Percentiles rank a stretch among this genome's conserved stretches.
Conservation (phyloP, 2,113 vertebrate genomes). For the Corydoras maculifer region DNA sequence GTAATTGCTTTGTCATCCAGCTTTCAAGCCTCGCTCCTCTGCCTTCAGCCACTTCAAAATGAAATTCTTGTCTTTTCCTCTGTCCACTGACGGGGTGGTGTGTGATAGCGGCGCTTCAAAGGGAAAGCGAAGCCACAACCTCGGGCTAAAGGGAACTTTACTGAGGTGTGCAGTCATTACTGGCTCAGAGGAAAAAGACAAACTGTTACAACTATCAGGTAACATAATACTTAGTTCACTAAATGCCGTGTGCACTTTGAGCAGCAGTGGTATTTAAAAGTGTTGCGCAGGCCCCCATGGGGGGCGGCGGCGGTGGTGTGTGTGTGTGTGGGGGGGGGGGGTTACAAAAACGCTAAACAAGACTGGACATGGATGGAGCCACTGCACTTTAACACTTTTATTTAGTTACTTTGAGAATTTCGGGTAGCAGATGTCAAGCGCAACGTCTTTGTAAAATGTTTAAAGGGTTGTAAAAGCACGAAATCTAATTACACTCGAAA, state of each 20-base stretch:
- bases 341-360: neutral
- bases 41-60: slow-evolving; percentile 81
- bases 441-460: no score
- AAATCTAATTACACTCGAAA: no score
- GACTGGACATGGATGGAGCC: no score
- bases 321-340: no score
- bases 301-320: no score
- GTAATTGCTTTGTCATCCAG: slow-evolving; percentile 77
- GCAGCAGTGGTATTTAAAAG: neutral
- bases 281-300: neutral
- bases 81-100: slow-evolving; percentile 60
- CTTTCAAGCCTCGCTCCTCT: slow-evolving; percentile 63
- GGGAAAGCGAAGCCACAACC: slow-evolving; percentile 61
- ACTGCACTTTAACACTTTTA: no score
- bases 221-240: slow-evolving; percentile 11
- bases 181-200: slow-evolving; percentile 31
- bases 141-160: slow-evolving; percentile 47
- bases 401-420: no score
- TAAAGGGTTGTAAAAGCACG: no score
- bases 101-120: slow-evolving; percentile 81
- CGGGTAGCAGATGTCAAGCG: no score
- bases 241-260: neutral
- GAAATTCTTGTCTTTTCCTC: slow-evolving; percentile 74
- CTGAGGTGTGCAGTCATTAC: slow-evolving; percentile 26
- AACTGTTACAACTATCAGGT: slow-evolving; percentile 29